Base-by-base conservation (phyloP, 2,888 invertebrate genomes). In the Agrilus biguttatus region DNA sequence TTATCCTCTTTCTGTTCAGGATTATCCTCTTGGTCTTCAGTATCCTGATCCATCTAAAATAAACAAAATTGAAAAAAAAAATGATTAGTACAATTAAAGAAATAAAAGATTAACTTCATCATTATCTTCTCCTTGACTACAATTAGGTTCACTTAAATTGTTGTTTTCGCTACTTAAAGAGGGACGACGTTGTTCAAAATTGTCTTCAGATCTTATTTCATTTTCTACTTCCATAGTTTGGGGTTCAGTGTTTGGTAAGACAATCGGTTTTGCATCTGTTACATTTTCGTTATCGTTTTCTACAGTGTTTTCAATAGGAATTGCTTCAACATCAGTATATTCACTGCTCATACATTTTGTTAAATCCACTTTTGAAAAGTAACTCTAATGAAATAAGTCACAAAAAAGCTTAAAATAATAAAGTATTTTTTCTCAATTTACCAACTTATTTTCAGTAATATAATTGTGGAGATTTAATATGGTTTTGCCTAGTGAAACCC, bases 401-500 rank as follows among this genome's bases (percentile, higher is more conserved):
- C 33, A 14, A 14, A 14, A 38, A 42, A 23, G 10, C 7, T 39
- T 8, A 10, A 39, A 40, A 23, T 36, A 39, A 36, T 5, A 28
- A 14, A 46, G n/a, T 28, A 14, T 14, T 23, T 42, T 34, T 5
- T 38, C 33, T 35, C 38, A 39, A 46, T 54, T 41, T 60, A 65
- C 63, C 55, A 72, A 69, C 59, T 67, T 67, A 55, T 77, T 72
- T 47, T 80, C 75, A 8, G 70, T 65, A 51, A 83, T 73, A 55
- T 78, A 73, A 38, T 73, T 68, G 59, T 83, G 80, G 66, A 81
- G 73, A 46, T 75, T 70, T 2, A 76, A 66, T 40, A 84, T 62
- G 42, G 78, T 77, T 47, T 74, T 72, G 7, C 83, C 83, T 28
- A 85, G 65, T 39, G 78, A 71, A 13, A 72, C 53, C 84, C 84